Evolutionary conservation across 1,140 invertebrate genomes (phyloP).

Genomic region (Acromyrmex echinatior): DNA sequence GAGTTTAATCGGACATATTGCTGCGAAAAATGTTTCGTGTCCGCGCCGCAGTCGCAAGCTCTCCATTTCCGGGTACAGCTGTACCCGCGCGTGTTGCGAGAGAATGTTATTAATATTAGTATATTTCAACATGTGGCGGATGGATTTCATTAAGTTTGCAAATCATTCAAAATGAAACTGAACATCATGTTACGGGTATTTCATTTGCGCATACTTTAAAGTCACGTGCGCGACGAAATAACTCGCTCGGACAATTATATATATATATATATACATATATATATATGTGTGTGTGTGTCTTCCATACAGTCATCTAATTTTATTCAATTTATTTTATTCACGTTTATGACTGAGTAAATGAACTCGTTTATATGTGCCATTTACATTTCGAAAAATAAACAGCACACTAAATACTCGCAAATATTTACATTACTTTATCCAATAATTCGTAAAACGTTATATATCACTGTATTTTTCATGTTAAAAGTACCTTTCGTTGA

Average conservation of each 20-base stretch:
- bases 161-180: slow-evolving; percentile 49
- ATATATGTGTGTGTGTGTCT: not conserved
- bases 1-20: slow-evolving; percentile 71
- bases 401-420: not conserved
- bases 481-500: not conserved
- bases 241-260: not conserved
- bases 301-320: not conserved
- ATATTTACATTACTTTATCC: not conserved
- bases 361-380: not conserved
- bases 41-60: not conserved
- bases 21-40: slow-evolving; percentile 64
- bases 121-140: slow-evolving; percentile 37
- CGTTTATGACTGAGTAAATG: no score
- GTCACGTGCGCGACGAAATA: not conserved
- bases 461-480: not conserved
- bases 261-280: no score
- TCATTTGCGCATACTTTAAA: slow-evolving; percentile 33
- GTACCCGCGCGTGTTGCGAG: slow-evolving; percentile 1
- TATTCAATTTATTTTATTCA: not conserved
- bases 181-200: slow-evolving; percentile 11
- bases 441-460: not conserved
- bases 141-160: slow-evolving; percentile 63
- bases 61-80: slow-evolving; percentile 16
- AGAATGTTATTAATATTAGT: slow-evolving; percentile 57
- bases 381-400: not conserved